phyloP scores from a whole-genome alignment of 2,113 vertebrate genomes.

The Talpa occidentalis region DNA sequence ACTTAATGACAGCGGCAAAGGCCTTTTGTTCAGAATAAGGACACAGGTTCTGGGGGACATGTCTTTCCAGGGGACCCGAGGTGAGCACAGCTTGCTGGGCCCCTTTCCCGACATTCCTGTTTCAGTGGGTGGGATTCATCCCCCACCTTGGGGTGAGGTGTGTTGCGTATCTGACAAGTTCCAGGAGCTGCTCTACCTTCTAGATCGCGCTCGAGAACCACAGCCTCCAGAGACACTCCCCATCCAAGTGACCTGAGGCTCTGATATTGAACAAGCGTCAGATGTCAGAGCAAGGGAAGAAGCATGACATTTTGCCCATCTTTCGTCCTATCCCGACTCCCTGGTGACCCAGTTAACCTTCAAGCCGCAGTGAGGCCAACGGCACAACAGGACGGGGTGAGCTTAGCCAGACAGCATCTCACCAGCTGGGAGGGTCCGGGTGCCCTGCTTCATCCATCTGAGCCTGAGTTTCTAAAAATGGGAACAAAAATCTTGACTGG shows the following conservation, averaged over 20 bases:
- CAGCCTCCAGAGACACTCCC: not conserved
- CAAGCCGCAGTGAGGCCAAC: not conserved
- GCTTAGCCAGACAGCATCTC: not conserved
- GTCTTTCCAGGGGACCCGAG: too few relatives aligned
- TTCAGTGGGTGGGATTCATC: not conserved
- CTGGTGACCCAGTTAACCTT: conserved; percentile 5
- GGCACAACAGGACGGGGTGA: too few relatives aligned
- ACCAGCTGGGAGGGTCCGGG: not conserved
- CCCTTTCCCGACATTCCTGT: not conserved
- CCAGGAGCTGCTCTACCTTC: not conserved
- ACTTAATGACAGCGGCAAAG: not conserved
- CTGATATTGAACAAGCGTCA: not conserved
- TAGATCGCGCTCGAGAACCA: not conserved
- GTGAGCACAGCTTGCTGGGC: not conserved
- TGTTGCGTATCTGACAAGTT: not conserved
- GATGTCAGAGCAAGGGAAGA: not conserved
- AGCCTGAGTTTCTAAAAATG: not conserved
- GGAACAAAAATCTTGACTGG: not conserved
- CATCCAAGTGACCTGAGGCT: not conserved
- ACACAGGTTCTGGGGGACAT: not conserved
- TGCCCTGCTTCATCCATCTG: not conserved
- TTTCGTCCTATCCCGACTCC: not conserved
- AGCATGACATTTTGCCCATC: not conserved
- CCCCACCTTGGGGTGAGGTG: too few relatives aligned
- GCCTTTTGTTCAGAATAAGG: not conserved